A percentile compares a stretch with the other conserved stretches of the same genome.
Evolutionary conservation across 2,797 vertebrate genomes (phyloP).

Genomic region (Chaetodon trifasciatus): DNA sequence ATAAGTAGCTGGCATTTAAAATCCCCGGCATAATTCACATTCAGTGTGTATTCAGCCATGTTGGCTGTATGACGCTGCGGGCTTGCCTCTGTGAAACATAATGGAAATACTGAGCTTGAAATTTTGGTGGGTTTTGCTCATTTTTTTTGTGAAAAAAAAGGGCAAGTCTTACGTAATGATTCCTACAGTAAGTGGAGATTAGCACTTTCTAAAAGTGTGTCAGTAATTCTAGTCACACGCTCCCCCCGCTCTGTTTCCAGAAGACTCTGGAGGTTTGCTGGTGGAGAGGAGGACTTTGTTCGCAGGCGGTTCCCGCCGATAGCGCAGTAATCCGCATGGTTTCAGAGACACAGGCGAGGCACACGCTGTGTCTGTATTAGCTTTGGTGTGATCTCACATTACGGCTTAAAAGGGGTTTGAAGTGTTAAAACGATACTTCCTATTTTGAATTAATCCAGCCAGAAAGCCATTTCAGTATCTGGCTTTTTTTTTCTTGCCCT

Average conservation of each 20-base stretch:
- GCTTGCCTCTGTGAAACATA: not conserved
- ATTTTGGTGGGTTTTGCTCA: not conserved
- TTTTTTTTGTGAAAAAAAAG: constrained; percentile 25
- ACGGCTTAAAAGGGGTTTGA: constrained; percentile 31
- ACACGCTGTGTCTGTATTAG: constrained; percentile 42
- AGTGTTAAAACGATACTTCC: constrained; percentile 24
- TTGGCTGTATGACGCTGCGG: not conserved
- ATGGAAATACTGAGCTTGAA: not conserved
- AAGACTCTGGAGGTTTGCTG: constrained; percentile 67
- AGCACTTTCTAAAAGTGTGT: constrained; percentile 73
- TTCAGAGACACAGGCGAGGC: constrained; percentile 40
- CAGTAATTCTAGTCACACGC: constrained; percentile 78
- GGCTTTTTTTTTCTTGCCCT: not conserved
- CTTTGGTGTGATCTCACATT: constrained; percentile 50
- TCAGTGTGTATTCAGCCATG: not conserved
- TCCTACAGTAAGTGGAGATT: constrained; percentile 70
- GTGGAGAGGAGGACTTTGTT: constrained; percentile 72
- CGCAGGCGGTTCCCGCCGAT: constrained; percentile 44
- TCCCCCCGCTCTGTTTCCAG: constrained; percentile 58
- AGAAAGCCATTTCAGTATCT: constrained; percentile 7
- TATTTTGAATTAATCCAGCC: constrained; percentile 33
- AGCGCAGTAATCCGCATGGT: constrained; percentile 55
- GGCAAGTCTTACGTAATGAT: constrained; percentile 52
- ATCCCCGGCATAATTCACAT: not conserved
- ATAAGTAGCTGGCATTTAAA: constrained; percentile 1